phyloP scores from a whole-genome alignment of 2,113 vertebrate species.

The Triplophysa rosa region DNA sequence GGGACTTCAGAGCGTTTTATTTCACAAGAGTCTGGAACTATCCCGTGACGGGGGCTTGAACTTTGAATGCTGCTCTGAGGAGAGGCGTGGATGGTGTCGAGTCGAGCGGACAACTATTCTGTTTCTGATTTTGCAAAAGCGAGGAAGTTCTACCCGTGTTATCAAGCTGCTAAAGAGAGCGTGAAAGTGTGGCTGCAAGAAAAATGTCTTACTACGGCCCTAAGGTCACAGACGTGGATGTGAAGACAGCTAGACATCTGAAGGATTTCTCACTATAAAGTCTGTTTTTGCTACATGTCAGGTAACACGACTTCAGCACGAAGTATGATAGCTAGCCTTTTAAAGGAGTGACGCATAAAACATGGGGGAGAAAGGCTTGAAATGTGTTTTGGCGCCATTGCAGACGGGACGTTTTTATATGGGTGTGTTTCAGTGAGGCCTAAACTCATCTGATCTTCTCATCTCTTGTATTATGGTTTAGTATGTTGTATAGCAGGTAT shows the following conservation, averaged over 20 bases:
- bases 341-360: neutral
- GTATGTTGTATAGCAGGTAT: too few relatives aligned
- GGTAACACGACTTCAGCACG: slow-evolving; percentile 28
- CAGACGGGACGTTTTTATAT: neutral
- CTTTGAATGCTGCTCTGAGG: slow-evolving; percentile 22
- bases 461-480: neutral
- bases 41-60: neutral
- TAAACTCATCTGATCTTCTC: neutral
- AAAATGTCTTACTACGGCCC: neutral
- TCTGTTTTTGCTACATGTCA: neutral
- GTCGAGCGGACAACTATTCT: too few relatives aligned
- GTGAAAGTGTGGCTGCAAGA: neutral
- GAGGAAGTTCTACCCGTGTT: neutral
- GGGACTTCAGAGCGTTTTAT: slow-evolving; percentile 12
- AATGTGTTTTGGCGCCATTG: slow-evolving; percentile 9
- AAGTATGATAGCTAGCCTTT: neutral
- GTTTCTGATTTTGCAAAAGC: slow-evolving; percentile 3
- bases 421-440: neutral
- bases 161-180: slow-evolving; percentile 2
- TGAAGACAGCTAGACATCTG: neutral
- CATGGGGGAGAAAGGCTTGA: neutral
- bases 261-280: neutral
- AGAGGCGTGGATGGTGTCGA: neutral
- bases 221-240: neutral
- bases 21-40: slow-evolving; percentile 6